Conservation (phyloP, 1,140 invertebrate species). For the Lordiphosa mommai region DNA sequence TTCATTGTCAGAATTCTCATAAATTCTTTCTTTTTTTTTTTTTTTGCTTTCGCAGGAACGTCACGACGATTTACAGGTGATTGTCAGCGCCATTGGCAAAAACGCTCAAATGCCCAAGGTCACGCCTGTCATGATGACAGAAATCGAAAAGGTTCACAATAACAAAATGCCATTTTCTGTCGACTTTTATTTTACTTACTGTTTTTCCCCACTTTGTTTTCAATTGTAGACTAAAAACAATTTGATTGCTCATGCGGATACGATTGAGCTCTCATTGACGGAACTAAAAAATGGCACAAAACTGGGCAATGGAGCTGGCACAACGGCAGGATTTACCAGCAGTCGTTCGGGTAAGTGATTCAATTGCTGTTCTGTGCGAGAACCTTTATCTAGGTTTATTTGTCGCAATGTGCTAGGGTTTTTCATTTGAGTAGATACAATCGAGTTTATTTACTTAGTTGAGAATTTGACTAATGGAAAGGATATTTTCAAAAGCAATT, state of each 20-base stretch:
- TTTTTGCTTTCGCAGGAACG: conserved; percentile 58
- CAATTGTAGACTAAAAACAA: conserved; percentile 73
- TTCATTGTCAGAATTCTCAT: conserved; percentile 8
- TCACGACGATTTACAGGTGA: conserved; percentile 77
- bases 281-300: conserved; percentile 60
- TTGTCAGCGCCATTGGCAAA: conserved; percentile 74
- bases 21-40: not conserved
- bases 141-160: conserved; percentile 73
- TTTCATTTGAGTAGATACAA: too few relatives aligned
- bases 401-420: too few relatives aligned
- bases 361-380: conserved; percentile 12
- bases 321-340: conserved; percentile 7
- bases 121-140: conserved; percentile 71
- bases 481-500: too few relatives aligned
- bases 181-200: conserved; percentile 1
- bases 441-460: too few relatives aligned
- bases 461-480: too few relatives aligned
- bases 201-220: conserved; percentile 1
- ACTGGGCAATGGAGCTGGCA: conserved; percentile 49
- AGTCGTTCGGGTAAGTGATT: conserved; percentile 60
- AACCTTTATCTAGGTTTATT: too few relatives aligned
- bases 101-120: conserved; percentile 73
- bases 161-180: not conserved
- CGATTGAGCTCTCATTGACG: conserved; percentile 68
- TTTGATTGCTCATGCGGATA: conserved; percentile 73